Percentiles rank a stretch among this genome's conserved stretches.
Evolutionary conservation across 2,888 invertebrate genomes (phyloP).

Genomic region (Trachelus troglodyta): DNA sequence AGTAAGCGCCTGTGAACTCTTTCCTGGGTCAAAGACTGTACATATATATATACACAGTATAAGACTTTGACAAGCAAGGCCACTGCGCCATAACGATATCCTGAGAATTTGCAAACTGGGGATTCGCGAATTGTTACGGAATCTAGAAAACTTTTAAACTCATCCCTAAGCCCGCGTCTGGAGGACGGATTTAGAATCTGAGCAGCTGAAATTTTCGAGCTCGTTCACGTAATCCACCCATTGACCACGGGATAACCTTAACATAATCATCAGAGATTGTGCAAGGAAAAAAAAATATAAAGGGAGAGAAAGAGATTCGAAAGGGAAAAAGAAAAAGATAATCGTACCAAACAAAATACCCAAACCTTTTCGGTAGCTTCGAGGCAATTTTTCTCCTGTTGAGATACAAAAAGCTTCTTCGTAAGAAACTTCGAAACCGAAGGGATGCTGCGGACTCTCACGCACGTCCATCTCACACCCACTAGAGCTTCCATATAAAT

Average conservation of each 20-base stretch:
- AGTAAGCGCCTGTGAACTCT: neutral
- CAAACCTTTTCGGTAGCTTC: neutral
- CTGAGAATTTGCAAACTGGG: neutral
- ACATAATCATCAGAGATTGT: neutral
- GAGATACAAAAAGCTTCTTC: neutral
- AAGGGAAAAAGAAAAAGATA: neutral
- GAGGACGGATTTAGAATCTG: neutral
- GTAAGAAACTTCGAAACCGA: neutral
- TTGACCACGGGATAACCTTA: constrained; percentile 1
- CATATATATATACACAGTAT: neutral
- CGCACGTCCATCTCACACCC: neutral
- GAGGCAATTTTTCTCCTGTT: neutral
- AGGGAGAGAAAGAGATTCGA: neutral
- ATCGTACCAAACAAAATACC: neutral
- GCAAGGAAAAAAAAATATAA: neutral
- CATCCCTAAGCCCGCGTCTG: neutral
- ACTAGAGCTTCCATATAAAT: neutral
- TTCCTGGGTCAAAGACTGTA: neutral
- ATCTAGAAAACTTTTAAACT: neutral
- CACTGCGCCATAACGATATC: neutral
- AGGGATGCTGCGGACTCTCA: neutral
- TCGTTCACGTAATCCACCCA: neutral
- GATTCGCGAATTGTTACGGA: neutral
- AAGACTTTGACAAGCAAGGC: neutral
- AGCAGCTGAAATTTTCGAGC: neutral